These are phyloP conservation scores for Neodon shergylaensis DNA, from an alignment of 2,113 vertebrate species.

Conservation along the genomic window DNA sequence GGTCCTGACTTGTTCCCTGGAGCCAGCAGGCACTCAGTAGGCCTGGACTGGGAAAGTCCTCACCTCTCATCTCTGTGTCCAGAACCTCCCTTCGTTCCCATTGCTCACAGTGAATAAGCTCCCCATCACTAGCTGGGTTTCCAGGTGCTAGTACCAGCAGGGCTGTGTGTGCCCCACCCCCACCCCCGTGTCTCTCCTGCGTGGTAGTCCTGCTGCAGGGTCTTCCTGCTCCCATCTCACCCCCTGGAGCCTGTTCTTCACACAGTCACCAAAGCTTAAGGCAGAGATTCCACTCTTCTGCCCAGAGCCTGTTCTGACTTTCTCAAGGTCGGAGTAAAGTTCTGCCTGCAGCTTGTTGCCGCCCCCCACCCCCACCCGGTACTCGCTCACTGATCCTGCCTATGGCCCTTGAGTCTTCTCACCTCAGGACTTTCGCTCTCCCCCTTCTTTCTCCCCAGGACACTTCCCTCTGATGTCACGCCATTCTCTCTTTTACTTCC, in stretches of 20 bases:
- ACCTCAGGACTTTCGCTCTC: not conserved
- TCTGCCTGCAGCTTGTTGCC: not conserved
- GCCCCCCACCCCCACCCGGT: fast-evolving
- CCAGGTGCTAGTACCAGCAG: not conserved
- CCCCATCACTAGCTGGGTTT: no score
- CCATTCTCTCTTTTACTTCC: not conserved
- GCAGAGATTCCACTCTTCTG: not conserved
- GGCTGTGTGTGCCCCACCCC: no score
- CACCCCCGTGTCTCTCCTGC: not conserved
- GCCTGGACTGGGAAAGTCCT: not conserved
- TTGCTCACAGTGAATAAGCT: not conserved
- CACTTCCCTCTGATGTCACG: not conserved
- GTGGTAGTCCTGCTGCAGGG: fast-evolving
- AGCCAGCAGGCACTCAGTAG: not conserved
- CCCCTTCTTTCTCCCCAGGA: not conserved
- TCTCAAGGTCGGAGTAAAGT: not conserved
- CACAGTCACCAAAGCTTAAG: not conserved
- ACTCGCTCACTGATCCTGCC: not conserved
- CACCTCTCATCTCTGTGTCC: not conserved
- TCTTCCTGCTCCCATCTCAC: not conserved
- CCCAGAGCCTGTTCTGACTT: not conserved
- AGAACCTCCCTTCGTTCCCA: not conserved
- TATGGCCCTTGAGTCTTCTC: fast-evolving
- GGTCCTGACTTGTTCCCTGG: not conserved
- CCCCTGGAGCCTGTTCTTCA: not conserved